Evolutionary conservation across 2,888 invertebrate genomes (phyloP), one percentile per base, ranked within the genome.

Genomic region (Pandemis corylana): DNA sequence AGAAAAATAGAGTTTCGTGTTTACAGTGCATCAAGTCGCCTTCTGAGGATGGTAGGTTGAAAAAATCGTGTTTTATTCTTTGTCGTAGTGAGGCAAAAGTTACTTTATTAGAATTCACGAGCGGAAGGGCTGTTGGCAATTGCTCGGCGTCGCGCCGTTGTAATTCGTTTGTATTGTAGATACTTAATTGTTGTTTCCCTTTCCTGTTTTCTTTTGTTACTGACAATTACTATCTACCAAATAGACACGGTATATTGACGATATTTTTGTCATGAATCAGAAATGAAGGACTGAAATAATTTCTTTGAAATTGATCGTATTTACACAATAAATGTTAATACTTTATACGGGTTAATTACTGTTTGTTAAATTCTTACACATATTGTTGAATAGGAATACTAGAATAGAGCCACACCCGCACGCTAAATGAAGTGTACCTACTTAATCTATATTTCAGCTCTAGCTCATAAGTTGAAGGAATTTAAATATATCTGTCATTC

Each of bases 21-120:
- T 93, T 94, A 89, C 94, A 94, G 89, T 94, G 94, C 87, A 90
- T 94, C 89, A 94, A 93, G 83, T 89, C 94, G 56, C 88, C 89
- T n/a, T 68, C 68, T 46, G 93, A 94, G 80, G 94, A 94, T 83
- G 94, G 94, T 94, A 91, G 80, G 81, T 78, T 4, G 28, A 44
- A 9, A 20, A n/a, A 6, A 7, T 10, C 42, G 36, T 1, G n/a
- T 44, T 53, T 51, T 72, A 15, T 42, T 28, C n/a, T 63, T 49
- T 3, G n/a, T 49, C 51, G 66, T 46, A 68, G 28, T 59, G 28
- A 13, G 49, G 46, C 56, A n/a, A 59, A 56, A 53, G 59, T 66
- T 59, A 9, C 69, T 51, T 44, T 66, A 66, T 76, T 73, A 77
- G 72, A 65, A 75, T 77, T 78, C 71, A 76, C 79, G 62, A 72